Base-by-base conservation (phyloP, 2,797 vertebrate species). In the Spinibarbus caldwelli region DNA sequence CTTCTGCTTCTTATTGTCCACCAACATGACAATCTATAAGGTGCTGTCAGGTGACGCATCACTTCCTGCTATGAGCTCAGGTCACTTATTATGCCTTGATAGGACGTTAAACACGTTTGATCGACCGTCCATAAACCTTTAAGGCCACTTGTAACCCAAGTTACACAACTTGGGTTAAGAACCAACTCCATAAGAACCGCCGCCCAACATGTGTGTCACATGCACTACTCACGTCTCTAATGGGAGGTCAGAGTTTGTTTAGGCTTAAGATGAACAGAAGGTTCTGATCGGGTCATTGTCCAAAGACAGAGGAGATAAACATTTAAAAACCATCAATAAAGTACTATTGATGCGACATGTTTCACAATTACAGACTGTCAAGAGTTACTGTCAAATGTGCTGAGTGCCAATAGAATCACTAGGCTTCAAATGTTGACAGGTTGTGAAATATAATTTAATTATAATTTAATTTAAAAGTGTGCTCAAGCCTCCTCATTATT, bases 1-100 rank as follows among this genome's bases (percentile, higher is more conserved):
- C 72, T 77, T 76, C 31, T 67, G 59, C 17, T 76, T 59, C n/a
- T 76, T 59, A 52, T 26, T 47, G 71, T 83, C 26, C 14, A 76
- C 34, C 59, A 52, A 41, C 19, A 4, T 8, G 29, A 83, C 21
- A 8, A 59, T 43, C 17, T 72, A 1, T 9, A 54, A 31, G 10
- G 2, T 43, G 8, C 7, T 54, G 23, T 31, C 4, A 34, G 29
- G 29, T 66, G 38, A n/a, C 11, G 5, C 11, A 73, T 34, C 80
- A 17, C 80, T 57, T 43, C 62, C 45, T 80, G 64, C n/a, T 41
- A 54, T 9, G 15, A 54, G 34, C 17, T 23, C 8, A 70, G 5
- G 68, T 41, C 10, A 19, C n/a, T 12, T 38, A 26, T 54, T 15
- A 52, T 17, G 5, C 5, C 45, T 49, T 80, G 67, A 5, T n/a